Conservation (phyloP, 2,113 vertebrate species). For the Tetrax tetrax region DNA sequence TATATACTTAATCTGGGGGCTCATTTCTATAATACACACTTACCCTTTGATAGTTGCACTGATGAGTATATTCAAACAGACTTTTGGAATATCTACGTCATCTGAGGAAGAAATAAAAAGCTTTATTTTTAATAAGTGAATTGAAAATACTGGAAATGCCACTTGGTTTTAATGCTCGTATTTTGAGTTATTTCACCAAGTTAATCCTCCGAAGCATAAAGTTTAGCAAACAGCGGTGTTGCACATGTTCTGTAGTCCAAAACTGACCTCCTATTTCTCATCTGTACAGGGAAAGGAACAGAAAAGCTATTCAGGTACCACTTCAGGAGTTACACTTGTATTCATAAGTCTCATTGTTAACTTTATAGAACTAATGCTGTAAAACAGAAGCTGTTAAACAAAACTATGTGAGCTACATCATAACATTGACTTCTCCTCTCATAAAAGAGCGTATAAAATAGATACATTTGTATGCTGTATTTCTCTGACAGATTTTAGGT, state of each 20-base stretch:
- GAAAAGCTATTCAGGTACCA: neutral
- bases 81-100: conserved; percentile 5
- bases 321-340: neutral
- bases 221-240: neutral
- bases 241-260: neutral
- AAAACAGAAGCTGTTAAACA: neutral
- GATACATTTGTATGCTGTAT: neutral
- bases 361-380: neutral
- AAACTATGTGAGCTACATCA: neutral
- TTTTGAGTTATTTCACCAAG: conserved; percentile 2
- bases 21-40: conserved; percentile 73
- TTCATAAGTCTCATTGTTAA: neutral
- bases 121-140: neutral
- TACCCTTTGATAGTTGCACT: conserved; percentile 60
- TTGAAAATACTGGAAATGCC: neutral
- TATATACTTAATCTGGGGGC: conserved; percentile 69
- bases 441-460: neutral
- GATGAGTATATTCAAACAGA: conserved; percentile 54
- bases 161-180: neutral
- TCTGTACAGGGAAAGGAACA: neutral
- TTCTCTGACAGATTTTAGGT: neutral
- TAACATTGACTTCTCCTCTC: neutral
- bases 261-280: neutral
- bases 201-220: neutral
- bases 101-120: conserved; percentile 22